Conservation (phyloP, 2,888 invertebrate genomes). For the Anodontia alba region DNA sequence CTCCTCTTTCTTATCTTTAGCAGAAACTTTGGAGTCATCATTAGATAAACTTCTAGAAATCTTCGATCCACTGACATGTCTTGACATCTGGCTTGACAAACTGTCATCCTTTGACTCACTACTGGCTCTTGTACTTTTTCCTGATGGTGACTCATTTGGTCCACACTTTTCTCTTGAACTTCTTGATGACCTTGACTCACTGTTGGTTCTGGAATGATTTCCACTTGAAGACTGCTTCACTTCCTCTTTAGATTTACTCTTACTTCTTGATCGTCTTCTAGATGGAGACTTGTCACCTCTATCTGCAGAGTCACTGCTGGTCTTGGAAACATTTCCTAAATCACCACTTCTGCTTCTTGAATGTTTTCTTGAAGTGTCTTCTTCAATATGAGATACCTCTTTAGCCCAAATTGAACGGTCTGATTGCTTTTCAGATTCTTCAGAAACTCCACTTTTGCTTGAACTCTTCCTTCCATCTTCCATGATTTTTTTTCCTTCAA, state of each 20-base stretch:
- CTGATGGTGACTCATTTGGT: neutral
- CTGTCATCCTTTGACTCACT: neutral
- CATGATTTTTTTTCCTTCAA: too few relatives aligned
- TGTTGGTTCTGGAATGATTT: neutral
- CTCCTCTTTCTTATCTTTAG: neutral
- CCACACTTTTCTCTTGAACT: neutral
- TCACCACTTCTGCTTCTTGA: constrained; percentile 2
- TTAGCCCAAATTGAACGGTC: too few relatives aligned
- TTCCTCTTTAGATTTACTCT: constrained; percentile 2
- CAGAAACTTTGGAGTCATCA: neutral
- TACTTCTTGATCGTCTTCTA: neutral
- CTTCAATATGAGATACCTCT: too few relatives aligned
- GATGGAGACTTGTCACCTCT: neutral
- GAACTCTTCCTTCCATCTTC: too few relatives aligned
- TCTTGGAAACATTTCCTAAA: neutral
- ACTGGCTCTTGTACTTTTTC: neutral
- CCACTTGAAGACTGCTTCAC: neutral
- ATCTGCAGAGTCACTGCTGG: neutral
- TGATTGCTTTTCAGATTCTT: too few relatives aligned
- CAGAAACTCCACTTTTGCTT: too few relatives aligned
- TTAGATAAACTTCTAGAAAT: neutral
- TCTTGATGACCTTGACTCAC: neutral
- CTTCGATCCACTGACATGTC: neutral
- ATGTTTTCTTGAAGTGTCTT: neutral
- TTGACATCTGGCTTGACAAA: neutral